A percentile compares a stretch with the other conserved stretches of the same genome.
Conservation (phyloP, 2,797 vertebrate species). For the Eospalax fontanierii region DNA sequence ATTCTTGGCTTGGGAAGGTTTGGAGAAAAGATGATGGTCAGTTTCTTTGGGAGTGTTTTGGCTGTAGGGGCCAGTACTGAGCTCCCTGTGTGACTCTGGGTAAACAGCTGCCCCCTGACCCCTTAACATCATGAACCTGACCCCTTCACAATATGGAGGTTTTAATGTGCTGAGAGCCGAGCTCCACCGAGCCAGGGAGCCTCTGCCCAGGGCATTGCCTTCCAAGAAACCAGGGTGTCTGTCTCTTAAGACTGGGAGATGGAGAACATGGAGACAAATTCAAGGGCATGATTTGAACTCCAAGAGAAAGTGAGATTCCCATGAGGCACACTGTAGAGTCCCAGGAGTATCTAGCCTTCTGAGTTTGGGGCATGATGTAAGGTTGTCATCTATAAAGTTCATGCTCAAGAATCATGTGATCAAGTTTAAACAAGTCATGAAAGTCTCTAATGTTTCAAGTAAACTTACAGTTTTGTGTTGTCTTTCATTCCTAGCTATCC, state of each 20-base stretch:
- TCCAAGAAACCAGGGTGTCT: slow-evolving; percentile 27
- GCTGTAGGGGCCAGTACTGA: neutral
- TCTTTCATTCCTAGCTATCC: neutral
- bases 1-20: neutral
- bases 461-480: neutral
- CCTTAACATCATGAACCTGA: neutral
- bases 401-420: neutral
- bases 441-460: neutral
- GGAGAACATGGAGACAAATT: neutral
- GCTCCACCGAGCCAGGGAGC: neutral
- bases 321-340: neutral
- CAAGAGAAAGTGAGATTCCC: neutral
- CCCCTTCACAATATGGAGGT: neutral
- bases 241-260: neutral
- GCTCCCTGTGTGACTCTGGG: neutral
- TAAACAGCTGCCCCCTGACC: neutral
- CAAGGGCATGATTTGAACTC: slow-evolving; percentile 23
- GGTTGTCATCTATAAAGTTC: neutral
- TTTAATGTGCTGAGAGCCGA: neutral
- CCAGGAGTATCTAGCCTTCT: neutral
- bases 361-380: no score
- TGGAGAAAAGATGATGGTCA: neutral
- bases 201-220: slow-evolving; percentile 6
- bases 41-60: neutral
- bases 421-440: neutral